Conservation (phyloP, 2,797 vertebrate species). For the Falco novaeseelandiae region DNA sequence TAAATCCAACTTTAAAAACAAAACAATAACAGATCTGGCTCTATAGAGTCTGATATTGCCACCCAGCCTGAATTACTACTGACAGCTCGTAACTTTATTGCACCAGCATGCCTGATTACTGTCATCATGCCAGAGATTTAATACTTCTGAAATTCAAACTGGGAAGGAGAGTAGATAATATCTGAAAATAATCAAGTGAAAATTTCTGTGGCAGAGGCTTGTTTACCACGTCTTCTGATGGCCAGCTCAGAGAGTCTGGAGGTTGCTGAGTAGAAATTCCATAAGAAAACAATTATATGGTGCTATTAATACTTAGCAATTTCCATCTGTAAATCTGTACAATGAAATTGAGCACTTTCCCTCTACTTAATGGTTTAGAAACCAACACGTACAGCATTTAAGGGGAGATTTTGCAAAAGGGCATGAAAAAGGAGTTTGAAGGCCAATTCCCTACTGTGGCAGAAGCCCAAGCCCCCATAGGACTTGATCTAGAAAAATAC, state of each 20-base stretch:
- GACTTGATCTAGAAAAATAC: neutral
- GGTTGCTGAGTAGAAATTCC: neutral
- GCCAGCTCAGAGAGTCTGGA: neutral
- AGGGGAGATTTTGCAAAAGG: neutral
- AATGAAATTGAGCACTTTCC: neutral
- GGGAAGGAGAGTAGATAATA: neutral
- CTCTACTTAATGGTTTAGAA: neutral
- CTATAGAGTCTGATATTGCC: neutral
- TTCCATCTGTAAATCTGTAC: neutral
- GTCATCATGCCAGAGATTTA: conserved; percentile 5
- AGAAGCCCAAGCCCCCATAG: neutral
- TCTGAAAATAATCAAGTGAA: conserved; percentile 30
- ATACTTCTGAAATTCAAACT: conserved; percentile 2
- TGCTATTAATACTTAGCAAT: neutral
- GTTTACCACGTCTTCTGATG: neutral
- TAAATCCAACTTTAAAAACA: conserved; percentile 1
- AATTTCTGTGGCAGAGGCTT: neutral
- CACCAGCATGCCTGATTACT: neutral
- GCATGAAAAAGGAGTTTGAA: neutral
- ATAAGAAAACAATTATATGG: neutral
- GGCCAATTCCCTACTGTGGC: neutral
- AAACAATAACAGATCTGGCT: neutral
- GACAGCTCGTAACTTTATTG: neutral
- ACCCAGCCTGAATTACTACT: neutral
- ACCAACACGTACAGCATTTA: neutral